Conservation (phyloP, 2,888 invertebrate species). For the Coenonympha glycerion region DNA sequence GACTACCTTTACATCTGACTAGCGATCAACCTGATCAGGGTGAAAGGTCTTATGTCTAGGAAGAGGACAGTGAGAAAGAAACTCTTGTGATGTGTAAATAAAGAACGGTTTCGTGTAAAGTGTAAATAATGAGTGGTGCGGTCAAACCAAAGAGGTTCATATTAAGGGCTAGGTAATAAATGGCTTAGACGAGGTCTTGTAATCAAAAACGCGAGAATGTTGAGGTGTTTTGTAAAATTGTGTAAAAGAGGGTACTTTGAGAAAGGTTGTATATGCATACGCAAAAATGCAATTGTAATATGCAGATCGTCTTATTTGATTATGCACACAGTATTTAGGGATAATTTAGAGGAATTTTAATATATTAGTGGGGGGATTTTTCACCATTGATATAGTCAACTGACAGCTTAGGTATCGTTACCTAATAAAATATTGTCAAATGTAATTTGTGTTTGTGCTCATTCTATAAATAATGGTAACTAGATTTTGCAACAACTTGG, state of each 20-base stretch:
- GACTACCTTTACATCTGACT: slow-evolving; percentile 71
- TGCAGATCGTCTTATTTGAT: background rate
- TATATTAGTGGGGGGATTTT: too few species aligned
- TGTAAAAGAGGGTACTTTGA: background rate
- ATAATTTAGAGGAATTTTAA: background rate
- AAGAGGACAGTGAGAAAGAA: slow-evolving; percentile 45
- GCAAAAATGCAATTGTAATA: too few species aligned
- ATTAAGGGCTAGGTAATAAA: slow-evolving; percentile 7
- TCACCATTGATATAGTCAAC: too few species aligned
- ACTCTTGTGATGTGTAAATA: slow-evolving; percentile 60
- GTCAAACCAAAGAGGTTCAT: slow-evolving; percentile 64
- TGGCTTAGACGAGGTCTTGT: background rate
- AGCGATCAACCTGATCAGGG: slow-evolving; percentile 39
- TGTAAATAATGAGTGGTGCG: slow-evolving; percentile 29
- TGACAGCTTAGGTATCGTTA: too few species aligned
- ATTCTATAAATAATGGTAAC: too few species aligned
- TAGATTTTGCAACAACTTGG: too few species aligned
- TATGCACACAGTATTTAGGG: background rate
- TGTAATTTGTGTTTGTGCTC: too few species aligned
- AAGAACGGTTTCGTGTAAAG: slow-evolving; percentile 40
- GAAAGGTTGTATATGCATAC: too few species aligned
- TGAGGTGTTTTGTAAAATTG: background rate
- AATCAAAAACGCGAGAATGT: background rate
- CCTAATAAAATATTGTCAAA: too few species aligned
- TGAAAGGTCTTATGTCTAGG: slow-evolving; percentile 36